Conservation (phyloP, 1,140 invertebrate genomes). For the Patella vulgata region DNA sequence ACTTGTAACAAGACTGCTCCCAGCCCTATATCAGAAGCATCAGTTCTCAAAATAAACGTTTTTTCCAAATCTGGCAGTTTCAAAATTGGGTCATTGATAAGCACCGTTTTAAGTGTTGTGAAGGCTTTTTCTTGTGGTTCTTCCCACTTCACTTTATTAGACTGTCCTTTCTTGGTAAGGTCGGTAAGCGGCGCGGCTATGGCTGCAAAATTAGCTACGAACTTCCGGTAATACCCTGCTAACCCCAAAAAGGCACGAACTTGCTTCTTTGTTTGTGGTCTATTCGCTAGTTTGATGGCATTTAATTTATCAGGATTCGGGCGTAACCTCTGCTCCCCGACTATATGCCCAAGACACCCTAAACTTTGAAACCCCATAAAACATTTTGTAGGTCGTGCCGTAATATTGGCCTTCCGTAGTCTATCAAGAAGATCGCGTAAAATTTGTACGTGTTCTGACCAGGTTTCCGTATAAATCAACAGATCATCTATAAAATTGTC, state of each 20-base stretch:
- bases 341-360: conserved; percentile 30
- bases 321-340: conserved; percentile 8
- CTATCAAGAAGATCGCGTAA: conserved; percentile 12
- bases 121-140: conserved; percentile 18
- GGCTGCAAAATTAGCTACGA: conserved; percentile 59
- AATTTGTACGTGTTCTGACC: conserved; percentile 14
- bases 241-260: conserved; percentile 67
- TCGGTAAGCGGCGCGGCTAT: conserved; percentile 51
- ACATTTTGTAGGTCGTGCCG: conserved; percentile 26
- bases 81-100: conserved; percentile 29
- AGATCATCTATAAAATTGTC: conserved; percentile 34
- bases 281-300: conserved; percentile 52
- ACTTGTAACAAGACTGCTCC: conserved; percentile 37
- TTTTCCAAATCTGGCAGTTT: conserved; percentile 52
- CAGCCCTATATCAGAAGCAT: conserved; percentile 34
- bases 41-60: conserved; percentile 54
- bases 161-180: conserved; percentile 21
- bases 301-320: conserved; percentile 24
- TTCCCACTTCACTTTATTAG: conserved; percentile 12
- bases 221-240: conserved; percentile 67
- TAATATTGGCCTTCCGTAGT: conserved; percentile 8
- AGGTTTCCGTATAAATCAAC: conserved; percentile 5
- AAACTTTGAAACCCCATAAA: conserved; percentile 13
- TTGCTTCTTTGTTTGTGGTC: conserved; percentile 59
- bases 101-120: conserved; percentile 8